A percentile compares a stretch with the other conserved stretches of the same genome.
These are phyloP conservation scores for Heliconius ethilla DNA, from an alignment of 2,888 invertebrate genomes.

Conservation along the genomic window DNA sequence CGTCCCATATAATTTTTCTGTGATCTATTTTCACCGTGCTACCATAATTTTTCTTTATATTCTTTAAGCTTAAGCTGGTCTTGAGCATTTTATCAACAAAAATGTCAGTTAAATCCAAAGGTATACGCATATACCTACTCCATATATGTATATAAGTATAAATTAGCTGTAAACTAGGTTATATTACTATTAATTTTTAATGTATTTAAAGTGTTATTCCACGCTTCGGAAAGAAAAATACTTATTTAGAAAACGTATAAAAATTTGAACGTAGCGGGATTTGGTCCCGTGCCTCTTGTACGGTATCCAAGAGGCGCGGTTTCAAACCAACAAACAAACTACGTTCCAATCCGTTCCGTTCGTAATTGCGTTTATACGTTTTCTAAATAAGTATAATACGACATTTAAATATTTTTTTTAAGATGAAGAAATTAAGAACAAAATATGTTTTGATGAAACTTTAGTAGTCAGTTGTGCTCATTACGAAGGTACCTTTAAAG, in stretches of 20 bases:
- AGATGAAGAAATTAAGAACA: conserved; percentile 76
- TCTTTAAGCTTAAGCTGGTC: not conserved
- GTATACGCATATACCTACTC: not conserved
- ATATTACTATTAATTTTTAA: too few species aligned
- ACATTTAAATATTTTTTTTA: conserved; percentile 34
- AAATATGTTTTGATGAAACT: conserved; percentile 80
- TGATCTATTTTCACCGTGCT: too few species aligned
- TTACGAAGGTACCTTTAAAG: conserved; percentile 59
- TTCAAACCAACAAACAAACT: too few species aligned
- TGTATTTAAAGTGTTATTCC: too few species aligned
- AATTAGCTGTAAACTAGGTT: not conserved
- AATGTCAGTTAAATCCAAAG: conserved; percentile 1
- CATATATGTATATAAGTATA: not conserved
- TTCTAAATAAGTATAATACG: too few species aligned
- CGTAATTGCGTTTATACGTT: too few species aligned
- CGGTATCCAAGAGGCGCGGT: too few species aligned
- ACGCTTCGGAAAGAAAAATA: too few species aligned
- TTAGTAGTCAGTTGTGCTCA: conserved; percentile 80
- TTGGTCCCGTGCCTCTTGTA: too few species aligned
- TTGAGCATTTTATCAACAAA: not conserved
- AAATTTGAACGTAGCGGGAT: too few species aligned
- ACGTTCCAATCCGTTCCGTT: too few species aligned
- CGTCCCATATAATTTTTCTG: not conserved
- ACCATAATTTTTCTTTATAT: not conserved
- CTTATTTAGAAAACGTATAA: too few species aligned